Evolutionary conservation across 2,888 invertebrate species (phyloP).

Genomic region (Odontocerum albicorne): DNA sequence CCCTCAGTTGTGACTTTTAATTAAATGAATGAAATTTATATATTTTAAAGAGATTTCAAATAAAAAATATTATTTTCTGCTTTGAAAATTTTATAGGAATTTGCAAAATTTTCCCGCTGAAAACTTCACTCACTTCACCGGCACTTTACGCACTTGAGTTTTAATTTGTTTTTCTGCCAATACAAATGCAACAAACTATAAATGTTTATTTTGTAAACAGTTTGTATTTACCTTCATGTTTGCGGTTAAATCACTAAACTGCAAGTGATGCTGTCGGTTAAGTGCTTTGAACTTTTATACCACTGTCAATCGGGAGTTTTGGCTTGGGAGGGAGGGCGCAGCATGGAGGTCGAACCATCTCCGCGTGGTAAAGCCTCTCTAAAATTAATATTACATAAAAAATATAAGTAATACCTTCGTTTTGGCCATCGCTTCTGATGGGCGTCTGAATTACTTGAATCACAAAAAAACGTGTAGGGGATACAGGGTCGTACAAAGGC

Average conservation of each 20-base stretch:
- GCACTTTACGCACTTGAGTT: too few species aligned
- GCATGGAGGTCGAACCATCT: conserved; percentile 22
- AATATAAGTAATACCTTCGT: conserved; percentile 11
- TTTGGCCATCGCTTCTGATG: conserved; percentile 6
- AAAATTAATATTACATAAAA: conserved; percentile 27
- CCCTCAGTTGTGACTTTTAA: too few species aligned
- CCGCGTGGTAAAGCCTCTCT: conserved; percentile 20
- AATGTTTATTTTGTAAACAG: too few species aligned
- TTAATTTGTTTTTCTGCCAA: too few species aligned
- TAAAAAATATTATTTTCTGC: too few species aligned
- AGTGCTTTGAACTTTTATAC: conserved; percentile 24
- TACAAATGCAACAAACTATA: too few species aligned
- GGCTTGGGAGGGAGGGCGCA: conserved; percentile 19
- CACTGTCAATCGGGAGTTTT: background rate
- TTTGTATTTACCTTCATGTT: conserved; percentile 33
- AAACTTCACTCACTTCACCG: too few species aligned
- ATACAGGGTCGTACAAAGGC: too few species aligned
- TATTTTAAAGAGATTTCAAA: too few species aligned
- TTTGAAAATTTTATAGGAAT: too few species aligned
- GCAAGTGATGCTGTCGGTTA: conserved; percentile 30
- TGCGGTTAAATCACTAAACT: conserved; percentile 27
- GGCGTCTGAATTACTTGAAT: conserved; percentile 5
- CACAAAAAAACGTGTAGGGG: conserved; percentile 4
- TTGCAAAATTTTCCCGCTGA: too few species aligned
- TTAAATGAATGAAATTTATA: too few species aligned